Evolutionary conservation across 2,113 vertebrate genomes (phyloP).

Genomic region (Capricornis sumatraensis): DNA sequence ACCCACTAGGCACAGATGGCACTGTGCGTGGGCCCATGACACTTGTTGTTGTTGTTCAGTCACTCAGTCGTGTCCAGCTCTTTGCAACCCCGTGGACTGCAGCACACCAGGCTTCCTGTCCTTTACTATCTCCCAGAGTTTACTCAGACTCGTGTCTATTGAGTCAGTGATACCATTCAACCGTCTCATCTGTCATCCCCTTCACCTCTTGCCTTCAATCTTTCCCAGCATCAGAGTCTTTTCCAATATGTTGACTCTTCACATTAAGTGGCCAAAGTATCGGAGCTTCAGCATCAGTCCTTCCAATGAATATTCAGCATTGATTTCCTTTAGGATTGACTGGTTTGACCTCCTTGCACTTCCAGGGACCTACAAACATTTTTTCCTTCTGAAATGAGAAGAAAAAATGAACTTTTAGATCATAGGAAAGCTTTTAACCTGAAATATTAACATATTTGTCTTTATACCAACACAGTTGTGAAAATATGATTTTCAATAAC

Average conservation of each 20-base stretch:
- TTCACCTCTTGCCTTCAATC: not conserved
- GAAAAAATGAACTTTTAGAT: not conserved
- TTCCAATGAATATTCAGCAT: not conserved
- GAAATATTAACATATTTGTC: not conserved
- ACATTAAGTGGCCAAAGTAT: not conserved
- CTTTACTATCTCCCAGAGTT: not conserved
- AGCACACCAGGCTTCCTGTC: not conserved
- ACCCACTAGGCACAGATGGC: not conserved
- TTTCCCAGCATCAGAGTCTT: not conserved
- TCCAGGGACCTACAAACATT: not conserved
- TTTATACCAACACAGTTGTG: not conserved
- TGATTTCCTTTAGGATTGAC: not conserved
- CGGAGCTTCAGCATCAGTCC: not conserved
- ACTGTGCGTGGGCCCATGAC: accelerated
- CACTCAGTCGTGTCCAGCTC: not conserved
- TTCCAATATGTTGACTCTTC: not conserved
- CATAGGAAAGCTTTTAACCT: not conserved
- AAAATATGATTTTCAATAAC: not conserved
- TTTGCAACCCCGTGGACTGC: not conserved
- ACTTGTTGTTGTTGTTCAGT: not conserved
- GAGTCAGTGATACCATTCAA: not conserved
- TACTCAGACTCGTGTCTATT: not conserved
- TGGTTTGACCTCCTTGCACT: not conserved
- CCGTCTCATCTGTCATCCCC: not conserved
- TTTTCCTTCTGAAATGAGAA: constrained; percentile 1